These are phyloP conservation scores for Pangasius djambal DNA, from an alignment of 2,797 vertebrate species.

Conservation along the genomic window DNA sequence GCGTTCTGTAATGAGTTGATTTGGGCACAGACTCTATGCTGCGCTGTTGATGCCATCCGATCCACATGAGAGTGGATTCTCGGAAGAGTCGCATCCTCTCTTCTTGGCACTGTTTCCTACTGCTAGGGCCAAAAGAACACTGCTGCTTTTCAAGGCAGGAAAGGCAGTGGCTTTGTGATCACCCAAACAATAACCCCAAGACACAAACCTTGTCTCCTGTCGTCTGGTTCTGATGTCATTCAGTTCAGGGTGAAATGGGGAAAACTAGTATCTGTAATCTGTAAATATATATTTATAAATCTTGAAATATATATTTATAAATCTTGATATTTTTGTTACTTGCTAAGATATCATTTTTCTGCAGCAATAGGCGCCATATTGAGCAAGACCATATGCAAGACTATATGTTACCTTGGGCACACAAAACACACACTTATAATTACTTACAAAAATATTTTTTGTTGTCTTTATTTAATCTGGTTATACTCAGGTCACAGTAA, in stretches of 20 bases:
- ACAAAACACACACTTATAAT: neutral
- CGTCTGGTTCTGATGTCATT: conserved; percentile 19
- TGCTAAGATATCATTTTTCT: neutral
- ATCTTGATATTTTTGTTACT: neutral
- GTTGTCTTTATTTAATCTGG: neutral
- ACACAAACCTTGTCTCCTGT: neutral
- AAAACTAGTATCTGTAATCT: neutral
- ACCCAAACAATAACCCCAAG: conserved; percentile 40
- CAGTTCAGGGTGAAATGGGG: neutral
- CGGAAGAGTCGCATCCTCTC: conserved; percentile 30
- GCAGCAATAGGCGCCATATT: neutral
- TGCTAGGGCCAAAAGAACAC: conserved; percentile 46
- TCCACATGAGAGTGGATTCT: conserved; percentile 41
- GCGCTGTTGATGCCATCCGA: conserved; percentile 38
- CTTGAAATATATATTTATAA: too few relatives aligned
- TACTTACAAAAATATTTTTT: neutral
- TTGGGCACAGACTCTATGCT: conserved; percentile 23
- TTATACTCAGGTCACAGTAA: neutral
- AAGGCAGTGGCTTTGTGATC: conserved; percentile 42
- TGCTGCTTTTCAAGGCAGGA: conserved; percentile 49
- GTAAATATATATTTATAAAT: too few relatives aligned
- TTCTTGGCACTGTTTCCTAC: conserved; percentile 45
- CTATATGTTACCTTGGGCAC: neutral
- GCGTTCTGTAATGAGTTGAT: conserved; percentile 41
- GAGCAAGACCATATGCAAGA: neutral